These are phyloP conservation scores for Phylloscopus trochiloides DNA, from an alignment of 2,113 vertebrate genomes.

Conservation along the genomic window DNA sequence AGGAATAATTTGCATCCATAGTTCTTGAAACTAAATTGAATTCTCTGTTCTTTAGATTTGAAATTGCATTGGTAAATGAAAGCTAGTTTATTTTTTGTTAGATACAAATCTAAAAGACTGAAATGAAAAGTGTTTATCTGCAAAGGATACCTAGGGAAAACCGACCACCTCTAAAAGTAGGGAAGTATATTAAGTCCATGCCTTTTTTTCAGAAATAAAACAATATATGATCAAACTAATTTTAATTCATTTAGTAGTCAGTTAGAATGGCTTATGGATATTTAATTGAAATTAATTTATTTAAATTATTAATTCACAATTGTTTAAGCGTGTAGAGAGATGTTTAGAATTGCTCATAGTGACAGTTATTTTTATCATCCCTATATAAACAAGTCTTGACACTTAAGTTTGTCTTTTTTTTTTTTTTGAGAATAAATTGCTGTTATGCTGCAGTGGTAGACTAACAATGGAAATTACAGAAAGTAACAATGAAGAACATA, in stretches of 20 bases:
- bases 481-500: background rate
- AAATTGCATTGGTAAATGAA: background rate
- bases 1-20: background rate
- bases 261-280: background rate
- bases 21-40: background rate
- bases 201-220: background rate
- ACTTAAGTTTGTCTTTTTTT: background rate
- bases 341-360: background rate
- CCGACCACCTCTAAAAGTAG: background rate
- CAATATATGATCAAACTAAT: background rate
- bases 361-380: background rate
- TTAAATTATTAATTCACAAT: background rate
- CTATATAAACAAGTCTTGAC: background rate
- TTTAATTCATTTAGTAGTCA: background rate
- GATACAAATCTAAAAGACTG: background rate
- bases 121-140: background rate
- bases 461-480: background rate
- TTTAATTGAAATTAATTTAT: background rate
- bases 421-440: background rate
- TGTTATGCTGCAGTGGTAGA: background rate
- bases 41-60: background rate
- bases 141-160: background rate
- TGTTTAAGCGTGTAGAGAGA: background rate
- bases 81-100: background rate
- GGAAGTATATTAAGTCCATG: background rate